Evolutionary conservation across 2,797 vertebrate species (phyloP).

Genomic region (Lateolabrax maculatus): DNA sequence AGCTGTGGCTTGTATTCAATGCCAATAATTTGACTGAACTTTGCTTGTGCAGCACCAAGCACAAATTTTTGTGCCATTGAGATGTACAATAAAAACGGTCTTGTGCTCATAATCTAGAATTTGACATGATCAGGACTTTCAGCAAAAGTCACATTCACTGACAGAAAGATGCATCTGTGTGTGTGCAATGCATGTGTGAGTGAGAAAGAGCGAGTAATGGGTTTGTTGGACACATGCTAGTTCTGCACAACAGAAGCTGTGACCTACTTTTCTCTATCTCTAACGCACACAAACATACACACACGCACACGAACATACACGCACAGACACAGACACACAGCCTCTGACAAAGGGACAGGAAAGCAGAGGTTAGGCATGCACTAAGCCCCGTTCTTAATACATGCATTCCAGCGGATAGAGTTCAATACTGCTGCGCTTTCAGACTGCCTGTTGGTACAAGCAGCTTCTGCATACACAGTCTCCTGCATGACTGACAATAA

Average conservation of each 20-base stretch:
- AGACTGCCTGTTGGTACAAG: conserved; percentile 81
- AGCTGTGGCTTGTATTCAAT: conserved; percentile 1
- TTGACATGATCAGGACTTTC: conserved; percentile 10
- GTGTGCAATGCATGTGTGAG: conserved; percentile 30
- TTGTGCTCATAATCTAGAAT: neutral
- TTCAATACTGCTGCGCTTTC: conserved; percentile 71
- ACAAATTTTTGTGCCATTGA: neutral
- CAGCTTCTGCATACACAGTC: conserved; percentile 63
- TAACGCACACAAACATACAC: conserved; percentile 31
- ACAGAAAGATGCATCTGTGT: conserved; percentile 9
- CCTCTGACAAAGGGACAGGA: conserved; percentile 75
- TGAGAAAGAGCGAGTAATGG: conserved; percentile 40
- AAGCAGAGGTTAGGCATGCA: conserved; percentile 79
- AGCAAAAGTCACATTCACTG: conserved; percentile 12
- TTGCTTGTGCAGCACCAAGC: neutral
- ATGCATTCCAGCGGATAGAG: conserved; percentile 81
- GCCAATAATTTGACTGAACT: neutral
- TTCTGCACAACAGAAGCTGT: conserved; percentile 69
- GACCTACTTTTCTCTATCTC: conserved; percentile 81
- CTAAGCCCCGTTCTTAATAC: conserved; percentile 82
- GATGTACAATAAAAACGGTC: neutral
- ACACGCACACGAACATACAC: conserved; percentile 19
- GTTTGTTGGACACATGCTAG: conserved; percentile 74
- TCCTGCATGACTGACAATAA: conserved; percentile 60
- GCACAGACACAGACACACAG: conserved; percentile 45